Conservation (phyloP, 2,888 invertebrate genomes). For the Rhopalosiphum nymphaeae region DNA sequence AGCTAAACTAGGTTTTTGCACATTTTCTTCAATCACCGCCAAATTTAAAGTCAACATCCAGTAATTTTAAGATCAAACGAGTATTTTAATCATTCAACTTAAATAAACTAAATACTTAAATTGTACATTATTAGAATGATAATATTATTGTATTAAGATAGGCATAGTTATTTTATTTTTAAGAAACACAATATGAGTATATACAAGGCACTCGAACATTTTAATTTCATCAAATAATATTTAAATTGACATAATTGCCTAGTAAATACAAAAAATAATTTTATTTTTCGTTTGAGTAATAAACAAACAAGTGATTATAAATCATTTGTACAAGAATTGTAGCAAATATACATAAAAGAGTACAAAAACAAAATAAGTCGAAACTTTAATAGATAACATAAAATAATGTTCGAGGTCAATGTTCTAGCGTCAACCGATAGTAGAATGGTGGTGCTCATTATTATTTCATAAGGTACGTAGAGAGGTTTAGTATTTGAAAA, state of each 20-base stretch:
- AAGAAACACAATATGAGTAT: too few species aligned
- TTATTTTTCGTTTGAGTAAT: neutral
- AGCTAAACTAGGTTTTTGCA: conserved; percentile 34
- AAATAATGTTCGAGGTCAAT: conserved; percentile 52
- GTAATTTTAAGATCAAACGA: neutral
- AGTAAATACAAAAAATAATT: neutral
- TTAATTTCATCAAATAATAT: neutral
- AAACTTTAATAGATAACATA: conserved; percentile 37
- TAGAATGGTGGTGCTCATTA: conserved; percentile 35
- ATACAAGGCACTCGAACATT: too few species aligned
- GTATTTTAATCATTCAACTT: neutral
- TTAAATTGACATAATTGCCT: neutral
- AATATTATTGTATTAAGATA: neutral
- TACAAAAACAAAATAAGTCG: neutral
- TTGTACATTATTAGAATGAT: neutral
- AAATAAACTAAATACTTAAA: neutral
- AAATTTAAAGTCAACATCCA: conserved; percentile 15
- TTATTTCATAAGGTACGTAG: conserved; percentile 54
- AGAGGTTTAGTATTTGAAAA: neutral
- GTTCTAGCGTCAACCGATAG: conserved; percentile 37
- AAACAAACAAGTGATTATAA: neutral
- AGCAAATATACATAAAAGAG: neutral
- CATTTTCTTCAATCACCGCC: conserved; percentile 4
- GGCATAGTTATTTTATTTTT: too few species aligned
- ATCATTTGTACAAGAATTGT: neutral